Conservation (phyloP, 2,797 vertebrate species). For the Streptopelia turtur region DNA sequence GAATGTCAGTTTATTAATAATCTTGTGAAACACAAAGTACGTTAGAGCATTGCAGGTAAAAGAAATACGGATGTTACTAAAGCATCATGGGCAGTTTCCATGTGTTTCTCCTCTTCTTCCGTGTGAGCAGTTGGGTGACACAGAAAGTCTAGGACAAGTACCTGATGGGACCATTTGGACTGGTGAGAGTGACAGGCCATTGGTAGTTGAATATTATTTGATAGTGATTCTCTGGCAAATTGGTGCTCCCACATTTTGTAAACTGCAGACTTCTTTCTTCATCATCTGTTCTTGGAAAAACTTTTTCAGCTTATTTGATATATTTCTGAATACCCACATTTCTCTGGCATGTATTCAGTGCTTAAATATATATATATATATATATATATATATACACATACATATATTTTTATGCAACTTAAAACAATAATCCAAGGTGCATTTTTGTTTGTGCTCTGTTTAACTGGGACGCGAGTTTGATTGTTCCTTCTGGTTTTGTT, state of each 20-base stretch:
- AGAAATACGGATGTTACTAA: not conserved
- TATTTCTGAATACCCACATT: not conserved
- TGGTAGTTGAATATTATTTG: not conserved
- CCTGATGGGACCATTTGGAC: not conserved
- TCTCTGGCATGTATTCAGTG: not conserved
- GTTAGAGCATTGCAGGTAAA: not conserved
- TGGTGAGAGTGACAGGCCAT: not conserved
- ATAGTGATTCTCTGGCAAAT: not conserved
- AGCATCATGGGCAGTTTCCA: not conserved
- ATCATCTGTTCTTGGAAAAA: not conserved
- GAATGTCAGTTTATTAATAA: not conserved
- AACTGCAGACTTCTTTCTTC: not conserved
- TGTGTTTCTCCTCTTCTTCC: not conserved
- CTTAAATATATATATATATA: not conserved
- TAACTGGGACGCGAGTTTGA: not conserved
- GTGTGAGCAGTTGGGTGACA: not conserved
- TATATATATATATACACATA: too few species aligned
- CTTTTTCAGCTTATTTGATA: not conserved
- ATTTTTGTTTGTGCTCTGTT: not conserved
- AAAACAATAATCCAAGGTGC: not conserved
- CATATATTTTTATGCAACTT: not conserved
- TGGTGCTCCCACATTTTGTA: not conserved
- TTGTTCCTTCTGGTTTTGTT: conserved; percentile 15
- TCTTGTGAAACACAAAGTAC: not conserved
- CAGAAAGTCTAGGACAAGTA: not conserved